phyloP scores from a whole-genome alignment of 2,888 invertebrate genomes.

The Pollenia amentaria region DNA sequence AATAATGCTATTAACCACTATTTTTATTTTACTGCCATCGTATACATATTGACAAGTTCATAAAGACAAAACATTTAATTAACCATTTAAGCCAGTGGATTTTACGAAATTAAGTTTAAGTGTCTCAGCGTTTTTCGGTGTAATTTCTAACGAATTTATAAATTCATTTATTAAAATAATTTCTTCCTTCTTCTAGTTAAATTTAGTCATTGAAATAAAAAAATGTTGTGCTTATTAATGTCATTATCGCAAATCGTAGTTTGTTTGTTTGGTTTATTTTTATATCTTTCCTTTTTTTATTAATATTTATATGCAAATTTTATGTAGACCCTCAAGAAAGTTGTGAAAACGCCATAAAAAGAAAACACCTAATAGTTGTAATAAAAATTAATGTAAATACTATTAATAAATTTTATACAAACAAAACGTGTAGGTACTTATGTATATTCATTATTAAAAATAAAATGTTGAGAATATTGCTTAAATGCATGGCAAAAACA shows the following conservation, averaged over 20 bases:
- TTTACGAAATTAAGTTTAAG: too few species aligned
- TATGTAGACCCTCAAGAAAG: background rate
- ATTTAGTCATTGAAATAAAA: conserved; percentile 20
- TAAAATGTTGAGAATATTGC: background rate
- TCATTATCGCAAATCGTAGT: conserved; percentile 44
- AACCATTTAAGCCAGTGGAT: too few species aligned
- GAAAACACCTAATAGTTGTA: conserved; percentile 4
- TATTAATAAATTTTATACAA: conserved; percentile 34
- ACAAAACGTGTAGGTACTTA: conserved; percentile 22
- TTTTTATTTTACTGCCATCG: too few species aligned
- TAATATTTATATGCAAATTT: conserved; percentile 60
- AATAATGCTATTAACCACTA: too few species aligned
- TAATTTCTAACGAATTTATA: too few species aligned
- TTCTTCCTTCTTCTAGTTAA: background rate
- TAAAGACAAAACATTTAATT: too few species aligned
- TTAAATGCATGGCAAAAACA: background rate
- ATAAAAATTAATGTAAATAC: conserved; percentile 49
- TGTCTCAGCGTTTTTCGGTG: too few species aligned
- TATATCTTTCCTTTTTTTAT: conserved; percentile 39
- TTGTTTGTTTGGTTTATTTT: conserved; percentile 23
- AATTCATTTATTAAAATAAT: background rate
- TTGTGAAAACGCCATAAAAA: background rate
- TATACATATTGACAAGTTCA: too few species aligned
- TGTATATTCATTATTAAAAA: background rate
- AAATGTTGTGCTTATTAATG: conserved; percentile 43